Conservation (phyloP, 1,140 invertebrate species). For the Cyrtorhinus lividipennis region DNA sequence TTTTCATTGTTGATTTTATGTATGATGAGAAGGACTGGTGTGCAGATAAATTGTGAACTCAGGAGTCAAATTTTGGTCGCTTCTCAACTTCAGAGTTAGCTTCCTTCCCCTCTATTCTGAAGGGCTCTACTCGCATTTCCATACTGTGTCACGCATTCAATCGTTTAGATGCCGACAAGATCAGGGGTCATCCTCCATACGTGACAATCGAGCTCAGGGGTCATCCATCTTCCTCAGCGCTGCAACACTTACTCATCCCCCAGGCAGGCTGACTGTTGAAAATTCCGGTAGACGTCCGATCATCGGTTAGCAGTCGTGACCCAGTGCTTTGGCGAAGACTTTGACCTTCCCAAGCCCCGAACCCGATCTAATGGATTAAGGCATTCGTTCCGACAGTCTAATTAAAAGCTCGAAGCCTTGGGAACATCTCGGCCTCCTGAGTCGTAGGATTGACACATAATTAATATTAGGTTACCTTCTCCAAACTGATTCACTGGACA, state of each 20-base stretch:
- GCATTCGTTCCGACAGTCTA: conserved; percentile 2
- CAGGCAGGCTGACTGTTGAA: background rate
- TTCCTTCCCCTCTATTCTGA: too few species aligned
- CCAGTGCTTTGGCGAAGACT: background rate
- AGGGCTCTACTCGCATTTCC: too few species aligned
- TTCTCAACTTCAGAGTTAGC: too few species aligned
- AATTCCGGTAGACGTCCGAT: background rate
- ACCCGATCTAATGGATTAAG: background rate
- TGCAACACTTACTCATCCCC: background rate
- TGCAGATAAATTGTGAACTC: too few species aligned
- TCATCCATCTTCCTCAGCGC: background rate
- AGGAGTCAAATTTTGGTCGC: too few species aligned
- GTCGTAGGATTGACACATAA: background rate
- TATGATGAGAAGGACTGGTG: too few species aligned
- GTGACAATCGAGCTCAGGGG: too few species aligned
- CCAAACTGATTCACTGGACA: background rate
- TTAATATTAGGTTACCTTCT: background rate
- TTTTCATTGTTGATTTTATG: too few species aligned
- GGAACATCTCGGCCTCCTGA: background rate
- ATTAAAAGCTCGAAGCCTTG: background rate
- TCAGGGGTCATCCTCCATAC: too few species aligned
- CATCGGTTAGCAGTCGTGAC: background rate
- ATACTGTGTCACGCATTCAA: too few species aligned
- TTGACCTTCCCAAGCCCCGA: background rate
- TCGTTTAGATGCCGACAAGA: too few species aligned